phyloP scores from a whole-genome alignment of 2,113 vertebrate species.

The cat (Felis catus) region F.catus_Fca126_mat1.0 CM031413.1:81564001-81564500 shows the following conservation, averaged over 20 bases:
- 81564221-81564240: constrained; percentile 11
- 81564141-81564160: neutral
- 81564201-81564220: neutral
- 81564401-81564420: constrained; percentile 81
- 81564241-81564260: neutral
- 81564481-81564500: constrained; percentile 55
- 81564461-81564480: constrained; percentile 70
- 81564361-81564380: constrained; percentile 50
- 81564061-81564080: too few species aligned
- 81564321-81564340: constrained; percentile 72
- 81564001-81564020: neutral
- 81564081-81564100: neutral
- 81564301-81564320: neutral
- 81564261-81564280: neutral
- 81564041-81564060: neutral
- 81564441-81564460: constrained; percentile 10
- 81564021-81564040: neutral
- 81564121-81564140: neutral
- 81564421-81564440: constrained; percentile 67
- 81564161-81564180: neutral
- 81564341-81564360: constrained; percentile 54
- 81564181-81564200: neutral
- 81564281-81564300: neutral
- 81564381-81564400: constrained; percentile 38
- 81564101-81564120: neutral